Percentiles rank a stretch among this genome's conserved stretches.
These are phyloP conservation scores for Rotaria macrura DNA, from an alignment of 2,888 invertebrate genomes.

Conservation along the genomic window DNA sequence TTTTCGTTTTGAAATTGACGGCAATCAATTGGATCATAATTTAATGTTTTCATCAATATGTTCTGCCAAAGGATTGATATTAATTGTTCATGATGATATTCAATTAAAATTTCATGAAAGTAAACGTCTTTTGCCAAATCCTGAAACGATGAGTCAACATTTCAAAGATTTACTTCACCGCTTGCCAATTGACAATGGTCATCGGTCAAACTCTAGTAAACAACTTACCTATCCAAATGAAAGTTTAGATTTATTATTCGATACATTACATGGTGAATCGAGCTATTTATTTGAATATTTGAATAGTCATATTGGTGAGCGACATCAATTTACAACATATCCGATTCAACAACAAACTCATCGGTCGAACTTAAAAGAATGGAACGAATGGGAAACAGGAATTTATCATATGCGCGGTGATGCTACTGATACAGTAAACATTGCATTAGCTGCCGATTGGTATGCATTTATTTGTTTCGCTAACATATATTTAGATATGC, in stretches of 20 bases:
- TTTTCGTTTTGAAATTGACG: background rate
- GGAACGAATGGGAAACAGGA: slow-evolving; percentile 6
- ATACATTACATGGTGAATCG: background rate
- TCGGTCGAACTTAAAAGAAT: background rate
- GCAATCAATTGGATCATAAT: background rate
- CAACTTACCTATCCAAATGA: background rate
- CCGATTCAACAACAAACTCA: background rate
- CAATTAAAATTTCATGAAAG: background rate
- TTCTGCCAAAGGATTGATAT: background rate
- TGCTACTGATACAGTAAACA: background rate
- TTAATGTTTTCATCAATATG: background rate
- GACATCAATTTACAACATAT: background rate
- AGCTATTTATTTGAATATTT: background rate
- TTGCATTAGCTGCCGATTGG: background rate
- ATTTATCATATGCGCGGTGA: background rate
- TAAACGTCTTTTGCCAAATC: background rate
- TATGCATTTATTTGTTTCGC: background rate
- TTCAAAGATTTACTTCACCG: background rate
- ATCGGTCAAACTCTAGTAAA: background rate
- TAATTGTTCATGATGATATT: background rate
- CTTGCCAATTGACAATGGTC: background rate
- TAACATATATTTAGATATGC: too few relatives aligned
- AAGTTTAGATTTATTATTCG: background rate
- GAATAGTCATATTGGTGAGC: background rate
- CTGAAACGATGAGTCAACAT: background rate